Base-by-base conservation (phyloP, 1,140 invertebrate species). In the Trichoplusia ni region DNA sequence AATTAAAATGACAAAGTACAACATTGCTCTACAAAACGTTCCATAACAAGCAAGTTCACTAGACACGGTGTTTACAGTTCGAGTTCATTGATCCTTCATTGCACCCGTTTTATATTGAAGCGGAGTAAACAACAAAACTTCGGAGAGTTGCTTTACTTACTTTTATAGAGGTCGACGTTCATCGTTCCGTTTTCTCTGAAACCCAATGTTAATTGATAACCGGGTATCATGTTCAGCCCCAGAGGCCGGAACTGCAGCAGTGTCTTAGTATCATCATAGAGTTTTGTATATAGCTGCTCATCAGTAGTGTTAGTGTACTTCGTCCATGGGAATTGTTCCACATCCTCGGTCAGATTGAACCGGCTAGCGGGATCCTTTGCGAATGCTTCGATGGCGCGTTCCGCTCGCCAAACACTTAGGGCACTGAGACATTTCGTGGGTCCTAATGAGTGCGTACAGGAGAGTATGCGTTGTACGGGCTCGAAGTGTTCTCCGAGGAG, bases 351-450 rank as follows among this genome's bases (percentile, higher is more conserved):
- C 19, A 81, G 49, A 25, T 77, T 75, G 33, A 69, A 67, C 18
- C 37, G 54, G 14, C 31, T 21, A n/a, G 25, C 49, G 51, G 38
- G 33, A 14, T 53, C n/a, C 16, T 58, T 54, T 11, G 63, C 31
- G n/a, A 75, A 59, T 7, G 53, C 18, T 23, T 72, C 40, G 16
- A 81, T 46, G n/a, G 86, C 82, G 19, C 74, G 69, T 68, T 90
- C 77, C 16, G 89, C 85, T 21, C 84, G 79, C 80, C 83, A 86
- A 1, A 71, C 65, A 31, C 84, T 79, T 64, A 85, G 86, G n/a
- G 89, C 90, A 59, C 73, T 82, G 5, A 91, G 42, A 78, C 90
- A 91, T 82, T 87, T 88, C 35, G 77, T 47, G 0, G 83, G 67
- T 8, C 89, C 89, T 49, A 86, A 63, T 18, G 64, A 53, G 29